phyloP scores from a whole-genome alignment of 2,797 vertebrate genomes.

The Agapornis canus region DNA sequence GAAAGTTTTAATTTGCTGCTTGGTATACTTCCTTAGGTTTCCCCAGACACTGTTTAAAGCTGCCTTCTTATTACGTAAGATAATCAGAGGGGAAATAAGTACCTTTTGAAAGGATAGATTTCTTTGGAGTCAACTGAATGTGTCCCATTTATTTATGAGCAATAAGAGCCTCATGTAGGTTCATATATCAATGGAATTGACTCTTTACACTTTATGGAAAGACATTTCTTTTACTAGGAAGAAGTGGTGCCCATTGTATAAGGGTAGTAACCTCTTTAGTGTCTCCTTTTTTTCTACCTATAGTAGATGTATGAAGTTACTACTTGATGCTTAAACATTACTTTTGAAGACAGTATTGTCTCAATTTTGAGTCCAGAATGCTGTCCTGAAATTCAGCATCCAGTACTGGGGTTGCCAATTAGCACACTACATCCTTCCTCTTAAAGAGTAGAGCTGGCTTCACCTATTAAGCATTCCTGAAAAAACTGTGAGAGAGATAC shows the following conservation, averaged over 20 bases:
- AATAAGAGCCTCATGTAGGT: fast-evolving
- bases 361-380: neutral
- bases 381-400: neutral
- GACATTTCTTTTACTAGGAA: neutral
- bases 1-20: neutral
- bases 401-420: neutral
- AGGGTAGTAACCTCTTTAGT: neutral
- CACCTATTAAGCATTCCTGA: neutral
- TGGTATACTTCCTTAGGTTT: neutral
- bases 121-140: neutral
- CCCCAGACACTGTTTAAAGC: neutral
- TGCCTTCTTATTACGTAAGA: neutral
- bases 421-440: neutral
- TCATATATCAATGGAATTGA: neutral
- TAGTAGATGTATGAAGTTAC: neutral
- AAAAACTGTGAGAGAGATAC: neutral
- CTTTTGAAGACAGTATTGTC: neutral
- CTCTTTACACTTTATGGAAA: neutral
- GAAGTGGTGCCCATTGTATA: neutral
- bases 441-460: neutral
- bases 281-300: neutral
- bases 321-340: neutral
- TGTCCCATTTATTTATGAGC: neutral
- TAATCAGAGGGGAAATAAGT: neutral
- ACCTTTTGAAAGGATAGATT: neutral